These are phyloP conservation scores for Aricia agestis DNA, from an alignment of 1,140 invertebrate genomes.

Conservation along the genomic window DNA sequence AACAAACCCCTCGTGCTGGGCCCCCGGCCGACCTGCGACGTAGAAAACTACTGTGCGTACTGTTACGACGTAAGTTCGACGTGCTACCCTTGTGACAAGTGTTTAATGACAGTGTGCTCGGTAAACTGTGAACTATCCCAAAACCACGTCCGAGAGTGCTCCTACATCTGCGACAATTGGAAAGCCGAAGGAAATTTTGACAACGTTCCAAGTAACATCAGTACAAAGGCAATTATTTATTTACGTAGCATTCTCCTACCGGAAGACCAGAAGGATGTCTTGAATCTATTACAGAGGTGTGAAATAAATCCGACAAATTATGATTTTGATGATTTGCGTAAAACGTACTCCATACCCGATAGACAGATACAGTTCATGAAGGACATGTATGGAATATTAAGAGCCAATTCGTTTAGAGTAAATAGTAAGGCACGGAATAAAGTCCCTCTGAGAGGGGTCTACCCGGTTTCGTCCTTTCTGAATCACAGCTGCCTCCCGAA, in stretches of 20 bases:
- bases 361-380: constrained; percentile 78
- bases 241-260: constrained; percentile 76
- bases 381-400: constrained; percentile 77
- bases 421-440: constrained; percentile 45
- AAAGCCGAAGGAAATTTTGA: constrained; percentile 51
- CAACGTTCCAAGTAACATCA: constrained; percentile 44
- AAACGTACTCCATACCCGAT: constrained; percentile 66
- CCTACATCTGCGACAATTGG: constrained; percentile 68
- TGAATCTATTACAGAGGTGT: constrained; percentile 77
- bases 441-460: constrained; percentile 80
- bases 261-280: constrained; percentile 69
- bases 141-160: constrained; percentile 77
- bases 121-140: constrained; percentile 69
- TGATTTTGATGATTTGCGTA: constrained; percentile 74
- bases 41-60: constrained; percentile 68
- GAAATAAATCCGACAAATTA: constrained; percentile 67
- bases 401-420: constrained; percentile 85
- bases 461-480: constrained; percentile 82
- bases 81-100: constrained; percentile 71
- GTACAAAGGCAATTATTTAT: constrained; percentile 71
- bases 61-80: constrained; percentile 73
- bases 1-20: constrained; percentile 81
- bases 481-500: constrained; percentile 88
- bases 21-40: constrained; percentile 63
- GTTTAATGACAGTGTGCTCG: constrained; percentile 77